Conservation (phyloP, 2,888 invertebrate species). For the Trichopoda pennipes region DNA sequence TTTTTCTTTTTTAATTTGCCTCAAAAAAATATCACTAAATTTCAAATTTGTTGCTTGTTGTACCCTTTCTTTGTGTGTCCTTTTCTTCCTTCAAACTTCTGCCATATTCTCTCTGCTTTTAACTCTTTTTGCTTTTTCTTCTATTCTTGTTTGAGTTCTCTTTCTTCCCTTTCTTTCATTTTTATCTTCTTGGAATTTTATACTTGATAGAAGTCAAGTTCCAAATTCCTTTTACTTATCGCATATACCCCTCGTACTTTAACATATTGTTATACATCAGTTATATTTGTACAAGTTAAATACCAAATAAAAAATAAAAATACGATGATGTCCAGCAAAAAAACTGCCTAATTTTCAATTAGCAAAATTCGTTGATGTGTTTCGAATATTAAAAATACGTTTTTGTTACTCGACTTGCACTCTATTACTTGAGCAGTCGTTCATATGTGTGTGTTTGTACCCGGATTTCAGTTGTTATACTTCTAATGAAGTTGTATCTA, state of each 20-base stretch:
- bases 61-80: no score
- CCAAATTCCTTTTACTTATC: no score
- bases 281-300: slow-evolving; percentile 39
- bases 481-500: slow-evolving; percentile 53
- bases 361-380: slow-evolving; percentile 66
- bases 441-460: neutral
- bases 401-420: slow-evolving; percentile 4
- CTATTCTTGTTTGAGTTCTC: neutral
- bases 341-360: slow-evolving; percentile 74
- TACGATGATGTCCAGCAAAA: slow-evolving; percentile 18
- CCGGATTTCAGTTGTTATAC: slow-evolving; percentile 36
- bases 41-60: no score
- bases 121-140: neutral
- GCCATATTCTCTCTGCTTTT: neutral
- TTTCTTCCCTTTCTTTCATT: neutral
- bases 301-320: neutral
- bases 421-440: neutral
- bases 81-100: no score
- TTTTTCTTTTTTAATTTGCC: no score
- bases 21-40: no score
- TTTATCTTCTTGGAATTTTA: no score
- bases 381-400: slow-evolving; percentile 64
- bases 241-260: slow-evolving; percentile 7
- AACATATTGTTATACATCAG: slow-evolving; percentile 45
- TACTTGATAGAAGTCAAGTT: no score